These are phyloP conservation scores for Stenotaenia linearis DNA, from an alignment of 2,888 invertebrate genomes.

Conservation along the genomic window DNA sequence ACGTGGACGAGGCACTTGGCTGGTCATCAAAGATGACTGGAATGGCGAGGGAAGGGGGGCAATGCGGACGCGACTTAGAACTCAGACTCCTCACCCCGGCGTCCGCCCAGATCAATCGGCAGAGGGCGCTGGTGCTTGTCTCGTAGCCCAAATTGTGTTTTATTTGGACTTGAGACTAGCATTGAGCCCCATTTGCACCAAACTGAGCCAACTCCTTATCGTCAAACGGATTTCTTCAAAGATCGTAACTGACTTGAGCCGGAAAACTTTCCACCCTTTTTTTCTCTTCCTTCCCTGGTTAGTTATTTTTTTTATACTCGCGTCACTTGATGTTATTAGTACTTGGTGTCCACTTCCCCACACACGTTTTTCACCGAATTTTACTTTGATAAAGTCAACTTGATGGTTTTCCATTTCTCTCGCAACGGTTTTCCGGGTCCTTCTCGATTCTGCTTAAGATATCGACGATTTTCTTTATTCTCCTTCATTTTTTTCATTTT, in stretches of 20 bases:
- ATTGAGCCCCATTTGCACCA: constrained; percentile 23
- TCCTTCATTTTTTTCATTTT: not conserved
- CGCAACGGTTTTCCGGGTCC: not conserved
- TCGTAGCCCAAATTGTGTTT: constrained; percentile 12
- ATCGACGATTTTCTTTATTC: not conserved
- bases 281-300: not conserved
- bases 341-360: not conserved
- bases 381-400: not conserved
- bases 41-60: not conserved
- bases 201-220: constrained; percentile 26
- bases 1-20: constrained; percentile 14
- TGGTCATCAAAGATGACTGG: constrained; percentile 19
- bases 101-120: constrained; percentile 17
- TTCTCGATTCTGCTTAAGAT: not conserved
- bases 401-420: not conserved
- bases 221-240: not conserved
- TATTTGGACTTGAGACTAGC: constrained; percentile 16
- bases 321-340: constrained; percentile 12
- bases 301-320: not conserved
- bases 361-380: not conserved
- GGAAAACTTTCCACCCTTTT: constrained; percentile 8
- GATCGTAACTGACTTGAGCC: constrained; percentile 18
- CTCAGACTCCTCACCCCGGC: not conserved
- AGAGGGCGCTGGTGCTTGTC: constrained; percentile 24
- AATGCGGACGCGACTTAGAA: too few relatives aligned